Percentiles rank a stretch among this genome's conserved stretches.
Evolutionary conservation across 2,113 vertebrate species (phyloP).

Genomic region (Anarrhichthys ocellatus): DNA sequence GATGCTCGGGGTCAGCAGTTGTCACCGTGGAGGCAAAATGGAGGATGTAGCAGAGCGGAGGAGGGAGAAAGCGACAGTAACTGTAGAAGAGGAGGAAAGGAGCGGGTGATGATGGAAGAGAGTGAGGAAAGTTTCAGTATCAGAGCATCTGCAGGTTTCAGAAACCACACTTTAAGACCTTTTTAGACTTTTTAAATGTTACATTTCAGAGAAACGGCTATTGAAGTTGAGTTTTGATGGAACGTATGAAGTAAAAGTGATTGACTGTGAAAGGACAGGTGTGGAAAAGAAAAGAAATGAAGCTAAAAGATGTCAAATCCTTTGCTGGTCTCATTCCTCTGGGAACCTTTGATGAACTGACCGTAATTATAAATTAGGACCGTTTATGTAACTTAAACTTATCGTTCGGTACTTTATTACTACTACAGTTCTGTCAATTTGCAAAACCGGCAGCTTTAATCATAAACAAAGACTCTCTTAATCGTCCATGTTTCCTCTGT

Average conservation of each 20-base stretch:
- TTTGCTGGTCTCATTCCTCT: not conserved
- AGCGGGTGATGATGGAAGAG: not conserved
- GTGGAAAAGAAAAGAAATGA: too few relatives aligned
- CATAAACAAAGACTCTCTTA: too few relatives aligned
- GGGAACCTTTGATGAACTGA: not conserved
- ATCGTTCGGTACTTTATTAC: not conserved
- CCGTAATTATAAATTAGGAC: not conserved
- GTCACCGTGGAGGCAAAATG: conserved; percentile 49
- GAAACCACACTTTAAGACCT: not conserved
- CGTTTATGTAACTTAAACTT: not conserved
- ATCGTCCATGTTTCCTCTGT: too few relatives aligned
- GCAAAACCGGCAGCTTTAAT: too few relatives aligned
- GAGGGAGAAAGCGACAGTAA: not conserved
- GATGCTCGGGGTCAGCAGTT: conserved; percentile 59
- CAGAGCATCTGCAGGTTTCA: not conserved
- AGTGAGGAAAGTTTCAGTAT: not conserved
- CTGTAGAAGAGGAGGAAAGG: not conserved
- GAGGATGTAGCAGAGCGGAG: conserved; percentile 26
- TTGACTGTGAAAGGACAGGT: not conserved
- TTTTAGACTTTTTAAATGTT: not conserved
- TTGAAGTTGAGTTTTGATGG: not conserved
- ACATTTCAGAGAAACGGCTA: not conserved
- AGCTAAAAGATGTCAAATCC: not conserved
- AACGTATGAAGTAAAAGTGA: not conserved
- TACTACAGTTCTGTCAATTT: not conserved